Evolutionary conservation across 2,797 vertebrate species (phyloP).

Genomic region (Muraenolepis orangiensis): DNA sequence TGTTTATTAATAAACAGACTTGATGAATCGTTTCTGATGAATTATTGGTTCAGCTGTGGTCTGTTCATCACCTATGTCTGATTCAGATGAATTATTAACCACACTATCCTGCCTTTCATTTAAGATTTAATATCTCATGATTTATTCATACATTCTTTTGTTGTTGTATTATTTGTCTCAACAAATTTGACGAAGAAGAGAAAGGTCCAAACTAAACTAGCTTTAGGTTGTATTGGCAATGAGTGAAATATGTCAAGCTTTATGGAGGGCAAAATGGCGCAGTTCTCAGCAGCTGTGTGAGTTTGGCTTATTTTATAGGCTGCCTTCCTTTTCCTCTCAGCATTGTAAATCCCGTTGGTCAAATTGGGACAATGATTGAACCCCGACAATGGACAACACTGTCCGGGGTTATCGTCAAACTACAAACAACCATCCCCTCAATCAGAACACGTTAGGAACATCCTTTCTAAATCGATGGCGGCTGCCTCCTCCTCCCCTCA

Average conservation of each 20-base stretch:
- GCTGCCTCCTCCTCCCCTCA: neutral
- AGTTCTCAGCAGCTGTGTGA: too few relatives aligned
- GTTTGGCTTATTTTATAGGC: neutral
- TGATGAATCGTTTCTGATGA: conserved; percentile 69
- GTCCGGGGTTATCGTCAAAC: conserved; percentile 32
- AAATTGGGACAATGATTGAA: conserved; percentile 15
- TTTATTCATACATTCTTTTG: conserved; percentile 69
- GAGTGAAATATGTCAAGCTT: conserved; percentile 42
- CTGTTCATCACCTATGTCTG: conserved; percentile 59
- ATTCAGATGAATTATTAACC: conserved; percentile 67
- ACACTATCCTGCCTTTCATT: conserved; percentile 64
- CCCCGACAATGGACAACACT: conserved; percentile 19
- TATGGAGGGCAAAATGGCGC: conserved; percentile 13
- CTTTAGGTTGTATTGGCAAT: conserved; percentile 60
- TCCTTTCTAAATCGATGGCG: conserved; percentile 25
- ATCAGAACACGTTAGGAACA: conserved; percentile 33
- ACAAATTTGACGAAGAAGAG: conserved; percentile 51
- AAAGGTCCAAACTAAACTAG: conserved; percentile 49
- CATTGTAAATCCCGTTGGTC: conserved; percentile 4
- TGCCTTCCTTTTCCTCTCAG: conserved; percentile 22
- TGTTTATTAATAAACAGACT: conserved; percentile 62
- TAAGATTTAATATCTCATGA: conserved; percentile 72
- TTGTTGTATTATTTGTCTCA: conserved; percentile 58
- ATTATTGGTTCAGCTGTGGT: conserved; percentile 53
- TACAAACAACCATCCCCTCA: conserved; percentile 3